Percentiles rank a stretch among this genome's conserved stretches.
These are phyloP conservation scores for Tiaroga cobitis DNA, from an alignment of 2,797 vertebrate species.

Conservation along the genomic window DNA sequence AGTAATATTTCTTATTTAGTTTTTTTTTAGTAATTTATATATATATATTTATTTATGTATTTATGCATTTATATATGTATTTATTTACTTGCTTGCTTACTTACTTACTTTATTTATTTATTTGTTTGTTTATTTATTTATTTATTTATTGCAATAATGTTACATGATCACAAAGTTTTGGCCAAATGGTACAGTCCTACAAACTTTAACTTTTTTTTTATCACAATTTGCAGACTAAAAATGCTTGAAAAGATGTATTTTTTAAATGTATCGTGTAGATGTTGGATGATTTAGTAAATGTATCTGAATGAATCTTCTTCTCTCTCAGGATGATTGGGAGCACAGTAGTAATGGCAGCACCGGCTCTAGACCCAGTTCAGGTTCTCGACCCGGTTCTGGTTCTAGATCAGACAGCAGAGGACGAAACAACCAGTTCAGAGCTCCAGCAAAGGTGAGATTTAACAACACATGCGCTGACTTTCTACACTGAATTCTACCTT, in stretches of 20 bases:
- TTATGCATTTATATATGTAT: too few species aligned
- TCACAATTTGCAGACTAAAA: neutral
- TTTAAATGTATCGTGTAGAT: neutral
- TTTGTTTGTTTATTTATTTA: too few species aligned
- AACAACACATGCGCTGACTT: too few species aligned
- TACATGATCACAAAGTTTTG: neutral
- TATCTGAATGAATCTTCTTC: neutral
- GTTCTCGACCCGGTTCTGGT: slow-evolving; percentile 81
- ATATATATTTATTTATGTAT: too few species aligned
- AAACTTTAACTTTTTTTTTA: neutral
- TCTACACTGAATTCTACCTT: too few species aligned
- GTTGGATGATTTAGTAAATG: neutral
- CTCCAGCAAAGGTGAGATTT: slow-evolving; percentile 74
- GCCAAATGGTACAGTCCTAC: neutral
- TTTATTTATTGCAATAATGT: too few species aligned
- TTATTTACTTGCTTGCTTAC: too few species aligned
- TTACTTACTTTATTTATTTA: too few species aligned
- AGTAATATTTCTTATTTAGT: neutral
- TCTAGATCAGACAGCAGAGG: slow-evolving; percentile 81
- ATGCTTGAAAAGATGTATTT: neutral
- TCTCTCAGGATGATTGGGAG: slow-evolving; percentile 83
- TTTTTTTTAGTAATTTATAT: neutral
- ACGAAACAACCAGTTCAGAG: slow-evolving; percentile 82
- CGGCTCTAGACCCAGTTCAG: slow-evolving; percentile 79
- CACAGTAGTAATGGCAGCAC: slow-evolving; percentile 86